phyloP scores from a whole-genome alignment of 2,113 vertebrate species.

The Gnathonemus echidnorhynchus region DNA sequence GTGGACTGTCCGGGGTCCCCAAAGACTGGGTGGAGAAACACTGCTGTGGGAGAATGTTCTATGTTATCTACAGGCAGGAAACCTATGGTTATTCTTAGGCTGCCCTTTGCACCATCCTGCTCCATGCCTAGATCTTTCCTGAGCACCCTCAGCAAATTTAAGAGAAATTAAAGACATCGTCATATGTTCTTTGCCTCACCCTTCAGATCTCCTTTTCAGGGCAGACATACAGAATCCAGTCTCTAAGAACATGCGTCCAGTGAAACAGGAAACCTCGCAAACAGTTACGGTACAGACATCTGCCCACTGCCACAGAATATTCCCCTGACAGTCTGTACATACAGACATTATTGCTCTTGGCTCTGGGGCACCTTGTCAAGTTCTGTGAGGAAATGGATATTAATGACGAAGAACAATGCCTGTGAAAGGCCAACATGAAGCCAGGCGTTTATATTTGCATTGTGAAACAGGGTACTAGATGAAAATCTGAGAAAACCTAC shows the following conservation, averaged over 20 bases:
- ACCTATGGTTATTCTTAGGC: background rate
- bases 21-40: background rate
- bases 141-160: background rate
- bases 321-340: slow-evolving; percentile 12
- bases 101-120: background rate
- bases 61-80: background rate
- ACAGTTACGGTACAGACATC: slow-evolving; percentile 10
- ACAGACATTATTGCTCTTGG: slow-evolving; percentile 34
- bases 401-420: slow-evolving; percentile 36
- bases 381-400: slow-evolving; percentile 24
- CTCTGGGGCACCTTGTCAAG: slow-evolving; percentile 29
- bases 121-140: background rate
- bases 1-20: background rate
- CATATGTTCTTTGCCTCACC: background rate
- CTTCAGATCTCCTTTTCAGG: background rate
- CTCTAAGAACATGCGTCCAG: background rate
- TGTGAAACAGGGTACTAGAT: slow-evolving; percentile 19
- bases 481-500: slow-evolving; percentile 24
- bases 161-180: background rate
- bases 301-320: background rate
- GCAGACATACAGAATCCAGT: background rate
- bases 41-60: background rate
- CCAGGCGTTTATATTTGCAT: slow-evolving; percentile 16
- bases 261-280: slow-evolving; percentile 1
- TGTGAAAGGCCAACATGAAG: slow-evolving; percentile 25